Evolutionary conservation across 2,797 vertebrate genomes (phyloP).

Genomic region (Malurus leucopterus): DNA sequence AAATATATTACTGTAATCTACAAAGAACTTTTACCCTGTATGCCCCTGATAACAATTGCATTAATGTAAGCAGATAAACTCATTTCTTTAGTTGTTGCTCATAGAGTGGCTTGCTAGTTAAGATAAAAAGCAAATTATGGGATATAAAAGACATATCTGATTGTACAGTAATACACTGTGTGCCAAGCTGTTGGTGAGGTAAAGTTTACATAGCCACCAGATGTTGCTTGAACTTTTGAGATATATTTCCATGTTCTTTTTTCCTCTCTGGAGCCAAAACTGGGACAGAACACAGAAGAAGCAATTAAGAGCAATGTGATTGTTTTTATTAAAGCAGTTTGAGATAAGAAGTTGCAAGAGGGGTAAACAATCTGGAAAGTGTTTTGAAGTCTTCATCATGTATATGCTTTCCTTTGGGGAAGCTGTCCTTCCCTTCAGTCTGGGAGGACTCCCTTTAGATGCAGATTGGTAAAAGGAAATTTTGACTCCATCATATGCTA

Average conservation of each 20-base stretch:
- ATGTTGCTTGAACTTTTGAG: slow-evolving; percentile 44
- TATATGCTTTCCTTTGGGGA: background rate
- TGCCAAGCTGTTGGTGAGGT: slow-evolving; percentile 46
- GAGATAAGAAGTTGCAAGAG: background rate
- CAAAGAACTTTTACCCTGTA: slow-evolving; percentile 44
- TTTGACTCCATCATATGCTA: background rate
- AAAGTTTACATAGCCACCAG: slow-evolving; percentile 52
- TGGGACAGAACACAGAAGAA: background rate
- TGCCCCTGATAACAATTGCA: slow-evolving; percentile 52
- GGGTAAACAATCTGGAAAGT: background rate
- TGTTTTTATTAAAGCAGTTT: background rate
- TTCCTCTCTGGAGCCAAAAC: background rate
- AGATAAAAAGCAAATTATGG: slow-evolving; percentile 61
- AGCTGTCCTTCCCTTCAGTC: background rate
- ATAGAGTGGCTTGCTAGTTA: slow-evolving; percentile 37
- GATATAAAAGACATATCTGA: slow-evolving; percentile 55
- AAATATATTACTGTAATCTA: slow-evolving; percentile 44
- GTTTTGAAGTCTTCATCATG: background rate
- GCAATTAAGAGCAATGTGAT: background rate
- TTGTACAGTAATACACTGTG: slow-evolving; percentile 33
- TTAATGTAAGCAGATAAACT: slow-evolving; percentile 49
- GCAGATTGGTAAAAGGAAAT: background rate
- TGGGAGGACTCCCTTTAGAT: background rate
- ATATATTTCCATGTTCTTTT: slow-evolving; percentile 26
- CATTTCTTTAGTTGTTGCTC: slow-evolving; percentile 27